Base-by-base conservation (phyloP, 2,888 invertebrate species). In the Lobophora halterata region DNA sequence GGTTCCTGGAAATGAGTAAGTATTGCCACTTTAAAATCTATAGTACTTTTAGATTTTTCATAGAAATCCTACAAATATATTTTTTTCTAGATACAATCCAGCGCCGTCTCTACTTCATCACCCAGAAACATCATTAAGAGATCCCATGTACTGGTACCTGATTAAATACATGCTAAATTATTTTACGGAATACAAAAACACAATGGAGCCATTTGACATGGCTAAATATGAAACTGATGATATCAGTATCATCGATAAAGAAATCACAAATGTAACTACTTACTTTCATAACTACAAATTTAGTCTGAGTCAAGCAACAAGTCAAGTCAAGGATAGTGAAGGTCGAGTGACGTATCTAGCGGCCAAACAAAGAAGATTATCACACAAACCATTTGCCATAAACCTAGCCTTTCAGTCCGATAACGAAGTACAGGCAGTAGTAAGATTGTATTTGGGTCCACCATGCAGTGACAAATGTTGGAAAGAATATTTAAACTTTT, bases 71-170 rank as follows among this genome's bases (percentile, higher is more conserved):
- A n/a, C n/a, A n/a, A n/a, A n/a, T n/a, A 18, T 5, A 8, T 5
- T 19, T 28, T 10, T 32, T 24, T 68, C 26, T 67, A 86, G 86
- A 40, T 80, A 79, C 27, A 80, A 76, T 31, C 77, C 85, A 7
- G 74, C 83, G 2, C 86, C 86, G 12, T 80, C 86, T 9, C 46
- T 79, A 14, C 40, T 85, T 16, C 85, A 86, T 45, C 76, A 79
- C 26, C 75, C 83, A 2, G 75, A 85, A 58, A 87, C 86, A 38
- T 61, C 79, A 13, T 51, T 87, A 19, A 66, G 83, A 41, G 85
- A 85, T 49, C 79, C 83, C 1, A 52, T 67, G 1, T 85, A 76
- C 46, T 85, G 83, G 83, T 49, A 62, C 9, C 55, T 86, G 46
- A 66, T 86, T 3, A 55, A 76, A 46, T 64, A 59, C 24, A 54